Conservation (phyloP, 2,113 vertebrate species). For the Tauraco erythrolophus region DNA sequence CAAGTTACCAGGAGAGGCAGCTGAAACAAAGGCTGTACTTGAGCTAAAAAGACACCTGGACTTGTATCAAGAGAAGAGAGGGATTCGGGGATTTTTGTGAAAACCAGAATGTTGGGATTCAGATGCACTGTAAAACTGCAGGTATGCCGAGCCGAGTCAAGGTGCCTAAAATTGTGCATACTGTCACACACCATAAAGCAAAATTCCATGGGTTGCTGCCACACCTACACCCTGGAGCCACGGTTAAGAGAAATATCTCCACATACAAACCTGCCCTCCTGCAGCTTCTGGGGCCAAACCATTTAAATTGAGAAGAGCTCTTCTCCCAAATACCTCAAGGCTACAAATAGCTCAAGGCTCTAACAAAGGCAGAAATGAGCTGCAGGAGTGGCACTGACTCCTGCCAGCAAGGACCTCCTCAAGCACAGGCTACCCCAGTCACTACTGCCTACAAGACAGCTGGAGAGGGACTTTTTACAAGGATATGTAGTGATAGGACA, state of each 20-base stretch:
- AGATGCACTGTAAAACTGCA: background rate
- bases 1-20: constrained; percentile 24
- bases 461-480: too few species aligned
- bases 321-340: background rate
- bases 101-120: background rate
- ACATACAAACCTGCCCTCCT: background rate
- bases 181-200: background rate
- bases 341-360: background rate
- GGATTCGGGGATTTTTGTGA: background rate
- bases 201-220: background rate
- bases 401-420: background rate
- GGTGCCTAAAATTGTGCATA: background rate
- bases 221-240: background rate
- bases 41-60: constrained; percentile 20
- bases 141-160: background rate
- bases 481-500: too few species aligned
- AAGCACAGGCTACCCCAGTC: background rate
- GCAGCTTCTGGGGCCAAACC: background rate
- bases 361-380: background rate
- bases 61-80: background rate
- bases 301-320: background rate
- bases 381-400: background rate
- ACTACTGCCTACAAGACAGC: background rate
- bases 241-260: background rate
- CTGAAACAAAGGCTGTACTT: constrained; percentile 1